Evolutionary conservation across 2,797 vertebrate species (phyloP).

Genomic region (Rhinogobio ventralis): DNA sequence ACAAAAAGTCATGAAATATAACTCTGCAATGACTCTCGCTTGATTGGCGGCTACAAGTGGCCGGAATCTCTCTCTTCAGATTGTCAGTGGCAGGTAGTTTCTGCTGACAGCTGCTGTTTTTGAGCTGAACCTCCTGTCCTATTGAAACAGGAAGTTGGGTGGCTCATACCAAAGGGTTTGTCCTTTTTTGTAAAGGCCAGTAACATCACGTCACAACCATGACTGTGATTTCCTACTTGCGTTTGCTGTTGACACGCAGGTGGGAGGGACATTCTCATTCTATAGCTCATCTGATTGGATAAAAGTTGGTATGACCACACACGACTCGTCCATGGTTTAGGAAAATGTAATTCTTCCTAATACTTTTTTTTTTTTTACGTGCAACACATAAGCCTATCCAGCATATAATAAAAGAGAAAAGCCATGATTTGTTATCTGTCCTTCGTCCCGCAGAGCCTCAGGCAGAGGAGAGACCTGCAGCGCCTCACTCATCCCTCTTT

Average conservation of each 20-base stretch:
- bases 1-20: neutral
- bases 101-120: constrained; percentile 1
- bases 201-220: neutral
- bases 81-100: neutral
- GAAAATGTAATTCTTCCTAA: neutral
- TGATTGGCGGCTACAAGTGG: neutral
- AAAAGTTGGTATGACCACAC: neutral
- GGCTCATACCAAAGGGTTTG: neutral
- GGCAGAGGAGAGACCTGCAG: constrained; percentile 62
- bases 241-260: neutral
- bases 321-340: neutral
- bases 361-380: neutral
- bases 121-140: neutral
- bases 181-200: neutral
- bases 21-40: neutral
- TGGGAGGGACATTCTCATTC: neutral
- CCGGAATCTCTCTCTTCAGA: neutral
- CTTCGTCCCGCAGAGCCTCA: too few species aligned
- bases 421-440: constrained; percentile 48
- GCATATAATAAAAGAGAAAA: neutral
- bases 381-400: constrained; percentile 1
- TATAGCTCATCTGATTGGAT: neutral
- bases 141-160: neutral
- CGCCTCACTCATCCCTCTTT: constrained; percentile 69
- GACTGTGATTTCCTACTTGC: neutral